Conservation (phyloP, 2,888 invertebrate genomes). For the Drosophila mercatorum region DNA sequence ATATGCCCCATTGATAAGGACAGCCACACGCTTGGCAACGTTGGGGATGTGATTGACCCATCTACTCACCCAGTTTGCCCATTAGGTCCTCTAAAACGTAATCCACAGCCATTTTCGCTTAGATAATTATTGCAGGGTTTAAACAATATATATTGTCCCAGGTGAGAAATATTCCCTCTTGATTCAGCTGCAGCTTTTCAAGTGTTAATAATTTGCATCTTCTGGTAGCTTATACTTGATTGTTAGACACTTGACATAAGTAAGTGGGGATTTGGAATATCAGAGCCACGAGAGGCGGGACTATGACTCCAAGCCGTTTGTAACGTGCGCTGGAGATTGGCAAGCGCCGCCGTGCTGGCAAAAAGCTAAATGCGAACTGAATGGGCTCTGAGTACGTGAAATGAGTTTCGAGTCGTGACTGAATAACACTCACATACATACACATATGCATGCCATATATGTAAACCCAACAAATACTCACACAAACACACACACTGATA, state of each 20-base stretch:
- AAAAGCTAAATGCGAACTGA: constrained; percentile 71
- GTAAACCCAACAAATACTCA: constrained; percentile 10
- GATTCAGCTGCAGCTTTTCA: constrained; percentile 4
- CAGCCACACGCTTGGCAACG: constrained; percentile 10
- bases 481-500: constrained; percentile 45
- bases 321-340: constrained; percentile 31
- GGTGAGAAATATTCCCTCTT: not conserved
- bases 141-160: not conserved
- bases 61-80: constrained; percentile 87
- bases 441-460: constrained; percentile 1
- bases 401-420: constrained; percentile 46
- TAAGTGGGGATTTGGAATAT: constrained; percentile 2
- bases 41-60: constrained; percentile 32
- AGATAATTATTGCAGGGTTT: not conserved
- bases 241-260: not conserved
- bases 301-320: constrained; percentile 21
- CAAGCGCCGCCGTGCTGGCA: constrained; percentile 68
- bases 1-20: constrained; percentile 61
- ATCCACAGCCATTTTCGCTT: constrained; percentile 87
- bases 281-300: constrained; percentile 17
- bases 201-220: constrained; percentile 33
- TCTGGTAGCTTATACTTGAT: not conserved
- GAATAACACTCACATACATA: constrained; percentile 45
- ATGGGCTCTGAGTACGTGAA: constrained; percentile 46
- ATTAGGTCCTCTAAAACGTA: constrained; percentile 88